These are phyloP conservation scores for Scelioninae gen. 1 DNA, from an alignment of 2,888 invertebrate species.

Conservation along the genomic window DNA sequence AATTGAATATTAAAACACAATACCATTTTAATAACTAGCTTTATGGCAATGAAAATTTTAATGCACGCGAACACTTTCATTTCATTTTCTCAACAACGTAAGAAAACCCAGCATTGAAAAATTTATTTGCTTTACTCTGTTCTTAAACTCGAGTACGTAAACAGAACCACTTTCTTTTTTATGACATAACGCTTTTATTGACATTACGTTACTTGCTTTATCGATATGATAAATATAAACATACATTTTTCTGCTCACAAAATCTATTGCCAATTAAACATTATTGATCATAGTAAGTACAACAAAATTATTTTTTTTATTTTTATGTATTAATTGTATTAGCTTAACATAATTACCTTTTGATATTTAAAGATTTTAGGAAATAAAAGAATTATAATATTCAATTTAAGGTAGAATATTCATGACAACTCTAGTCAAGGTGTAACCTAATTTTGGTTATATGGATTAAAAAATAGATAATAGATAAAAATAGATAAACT, in stretches of 20 bases:
- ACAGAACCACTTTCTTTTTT: slow-evolving; percentile 26
- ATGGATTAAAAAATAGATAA: too few species aligned
- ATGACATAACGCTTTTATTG: slow-evolving; percentile 17
- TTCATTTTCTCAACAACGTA: not conserved
- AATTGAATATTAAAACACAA: slow-evolving; percentile 15
- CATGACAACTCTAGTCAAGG: too few species aligned
- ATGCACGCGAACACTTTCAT: slow-evolving; percentile 16
- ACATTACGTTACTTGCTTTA: slow-evolving; percentile 13
- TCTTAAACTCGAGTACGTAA: slow-evolving; percentile 29
- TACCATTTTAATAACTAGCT: slow-evolving; percentile 5
- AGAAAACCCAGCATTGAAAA: slow-evolving; percentile 21
- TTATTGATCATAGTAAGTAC: too few species aligned
- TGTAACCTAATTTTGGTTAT: too few species aligned
- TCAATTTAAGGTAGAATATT: too few species aligned
- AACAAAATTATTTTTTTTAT: too few species aligned
- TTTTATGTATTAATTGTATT: too few species aligned
- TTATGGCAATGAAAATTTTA: slow-evolving; percentile 19
- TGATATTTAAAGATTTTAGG: too few species aligned
- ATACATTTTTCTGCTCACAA: slow-evolving; percentile 10
- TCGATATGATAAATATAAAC: slow-evolving; percentile 32
- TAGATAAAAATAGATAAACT: too few species aligned
- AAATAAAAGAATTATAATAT: too few species aligned
- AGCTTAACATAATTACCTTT: too few species aligned
- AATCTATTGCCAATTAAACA: too few species aligned
- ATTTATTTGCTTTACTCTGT: slow-evolving; percentile 25